Percentiles rank a stretch among this genome's conserved stretches.
Conservation (phyloP, 2,113 vertebrate genomes). For the Pluvianellus socialis region DNA sequence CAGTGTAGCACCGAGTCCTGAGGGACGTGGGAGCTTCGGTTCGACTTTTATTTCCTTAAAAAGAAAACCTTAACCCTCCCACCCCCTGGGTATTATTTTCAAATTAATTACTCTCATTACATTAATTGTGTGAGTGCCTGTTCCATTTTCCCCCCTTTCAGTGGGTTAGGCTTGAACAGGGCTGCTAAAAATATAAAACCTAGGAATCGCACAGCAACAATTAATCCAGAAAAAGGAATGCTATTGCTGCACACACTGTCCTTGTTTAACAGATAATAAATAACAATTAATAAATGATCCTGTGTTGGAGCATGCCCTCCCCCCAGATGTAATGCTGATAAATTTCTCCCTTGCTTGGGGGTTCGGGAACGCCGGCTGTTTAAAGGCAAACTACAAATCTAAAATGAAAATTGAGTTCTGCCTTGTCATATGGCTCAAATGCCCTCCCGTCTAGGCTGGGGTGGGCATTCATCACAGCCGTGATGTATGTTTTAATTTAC, state of each 20-base stretch:
- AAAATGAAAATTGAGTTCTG: conserved; percentile 68
- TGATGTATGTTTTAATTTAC: conserved; percentile 71
- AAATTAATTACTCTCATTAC: conserved; percentile 70
- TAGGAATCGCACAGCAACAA: conserved; percentile 56
- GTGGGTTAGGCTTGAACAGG: conserved; percentile 30
- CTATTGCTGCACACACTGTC: conserved; percentile 25
- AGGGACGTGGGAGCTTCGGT: conserved; percentile 54
- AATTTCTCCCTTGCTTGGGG: conserved; percentile 50
- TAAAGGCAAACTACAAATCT: conserved; percentile 70
- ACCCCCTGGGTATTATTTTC: conserved; percentile 62
- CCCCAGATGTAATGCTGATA: conserved; percentile 63
- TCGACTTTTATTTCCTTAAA: conserved; percentile 58
- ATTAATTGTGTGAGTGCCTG: conserved; percentile 54
- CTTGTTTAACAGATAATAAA: conserved; percentile 75
- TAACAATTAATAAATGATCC: conserved; percentile 73
- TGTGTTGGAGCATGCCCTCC: conserved; percentile 36
- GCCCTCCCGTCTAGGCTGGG: conserved; percentile 35
- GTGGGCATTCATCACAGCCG: conserved; percentile 37
- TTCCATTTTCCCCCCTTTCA: conserved; percentile 31
- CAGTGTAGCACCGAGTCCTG: conserved; percentile 62
- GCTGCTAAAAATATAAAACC: conserved; percentile 67
- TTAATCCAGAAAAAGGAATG: conserved; percentile 65
- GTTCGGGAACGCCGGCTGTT: conserved; percentile 43
- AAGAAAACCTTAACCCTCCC: conserved; percentile 32
- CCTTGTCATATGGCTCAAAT: conserved; percentile 63